Evolutionary conservation across 2,113 vertebrate genomes (phyloP).

Genomic region (Microtus richardsoni): DNA sequence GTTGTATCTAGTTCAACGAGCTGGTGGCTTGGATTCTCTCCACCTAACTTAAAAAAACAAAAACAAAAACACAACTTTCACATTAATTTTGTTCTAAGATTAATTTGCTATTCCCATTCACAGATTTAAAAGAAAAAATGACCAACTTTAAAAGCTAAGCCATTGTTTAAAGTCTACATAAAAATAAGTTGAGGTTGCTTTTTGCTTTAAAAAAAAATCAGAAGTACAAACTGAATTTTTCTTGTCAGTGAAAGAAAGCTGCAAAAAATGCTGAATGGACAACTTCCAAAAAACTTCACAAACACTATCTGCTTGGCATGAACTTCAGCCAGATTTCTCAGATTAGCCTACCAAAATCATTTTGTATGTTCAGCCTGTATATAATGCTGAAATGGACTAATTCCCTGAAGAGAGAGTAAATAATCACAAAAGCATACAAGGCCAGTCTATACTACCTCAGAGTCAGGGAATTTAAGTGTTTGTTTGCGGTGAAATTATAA

Average conservation of each 20-base stretch:
- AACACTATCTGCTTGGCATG: slow-evolving; percentile 78
- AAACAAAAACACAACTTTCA: slow-evolving; percentile 63
- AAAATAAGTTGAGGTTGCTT: slow-evolving; percentile 66
- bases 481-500: slow-evolving; percentile 77
- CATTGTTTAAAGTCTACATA: slow-evolving; percentile 78
- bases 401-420: slow-evolving; percentile 76
- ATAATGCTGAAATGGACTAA: slow-evolving; percentile 79
- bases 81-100: slow-evolving; percentile 76
- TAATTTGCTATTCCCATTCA: slow-evolving; percentile 78
- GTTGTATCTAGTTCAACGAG: slow-evolving; percentile 70
- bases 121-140: slow-evolving; percentile 83
- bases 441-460: slow-evolving; percentile 73
- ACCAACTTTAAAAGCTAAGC: slow-evolving; percentile 79
- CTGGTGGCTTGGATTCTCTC: slow-evolving; percentile 73
- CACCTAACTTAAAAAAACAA: slow-evolving; percentile 60
- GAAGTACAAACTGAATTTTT: slow-evolving; percentile 78
- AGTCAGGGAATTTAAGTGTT: slow-evolving; percentile 60
- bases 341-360: slow-evolving; percentile 79
- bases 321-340: slow-evolving; percentile 75
- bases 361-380: slow-evolving; percentile 70
- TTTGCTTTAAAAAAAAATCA: slow-evolving; percentile 73
- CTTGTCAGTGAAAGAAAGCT: slow-evolving; percentile 70
- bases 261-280: slow-evolving; percentile 66
- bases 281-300: slow-evolving; percentile 73
- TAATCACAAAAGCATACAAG: slow-evolving; percentile 77